Base-by-base conservation (phyloP, 2,797 vertebrate species). In the Anguilla pacifica region DNA sequence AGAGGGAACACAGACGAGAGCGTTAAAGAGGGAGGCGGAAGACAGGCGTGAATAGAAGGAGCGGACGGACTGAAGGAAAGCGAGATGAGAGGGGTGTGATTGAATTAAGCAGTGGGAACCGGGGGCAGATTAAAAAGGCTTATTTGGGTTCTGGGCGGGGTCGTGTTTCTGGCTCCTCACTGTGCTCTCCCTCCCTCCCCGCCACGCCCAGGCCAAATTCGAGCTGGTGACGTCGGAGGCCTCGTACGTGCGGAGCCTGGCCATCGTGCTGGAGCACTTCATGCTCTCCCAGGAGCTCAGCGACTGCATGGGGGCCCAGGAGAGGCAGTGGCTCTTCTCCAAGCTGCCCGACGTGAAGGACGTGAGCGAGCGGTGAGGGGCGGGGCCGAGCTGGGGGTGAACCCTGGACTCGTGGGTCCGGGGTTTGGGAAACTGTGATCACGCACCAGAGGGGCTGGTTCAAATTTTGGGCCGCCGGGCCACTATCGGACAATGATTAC, bases 161-260 rank as follows among this genome's bases (percentile, higher is more conserved):
- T 64, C 5, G 7, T n/a, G 61, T 72, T 31, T 72, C 67, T 43
- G 74, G 17, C 39, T 3, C 13, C 77, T 46, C 39, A 46, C 7
- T 25, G 39, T 46, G 17, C 3, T 25, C 35, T 67, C 61, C 61
- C 22, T 67, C 15, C 35, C 6, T 43, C 25, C 53, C 83, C 51
- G 35, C 89, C 49, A 10, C 88, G 86, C 87, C 39, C 89, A 98
- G 98, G 98, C 97, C 90, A 98, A 98, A 93, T 98, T 98, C 95
- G 98, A 98, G 93, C 94, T 98, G 94, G 97, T 98, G 94, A 98
- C 98, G 0, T 98, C 97, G 0, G 98, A 98, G 91, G 98, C 97
- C 0, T 98, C 98, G 0, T 98, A 98, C 93, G 97, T 97, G 49
- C 97, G 97, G 35, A 98, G 98, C 86, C 90, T 98, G 89, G 97